Percentiles rank a stretch among this genome's conserved stretches.
These are phyloP conservation scores for Sebastes elongatus DNA, from an alignment of 2,797 vertebrate species.

Conservation along the genomic window DNA sequence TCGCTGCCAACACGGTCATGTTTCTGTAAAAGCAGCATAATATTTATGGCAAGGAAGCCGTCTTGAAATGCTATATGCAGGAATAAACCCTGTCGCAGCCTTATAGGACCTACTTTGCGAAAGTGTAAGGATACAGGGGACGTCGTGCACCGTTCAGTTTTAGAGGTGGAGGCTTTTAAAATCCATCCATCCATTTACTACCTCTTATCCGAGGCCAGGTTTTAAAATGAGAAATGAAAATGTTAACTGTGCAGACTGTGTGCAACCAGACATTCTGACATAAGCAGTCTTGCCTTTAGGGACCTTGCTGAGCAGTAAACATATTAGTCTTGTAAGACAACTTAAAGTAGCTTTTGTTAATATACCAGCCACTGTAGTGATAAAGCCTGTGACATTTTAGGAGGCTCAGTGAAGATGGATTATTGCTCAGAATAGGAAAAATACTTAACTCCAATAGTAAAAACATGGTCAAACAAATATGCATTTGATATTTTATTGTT, in stretches of 20 bases:
- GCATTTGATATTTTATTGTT: background rate
- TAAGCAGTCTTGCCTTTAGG: conserved; percentile 31
- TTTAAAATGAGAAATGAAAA: conserved; percentile 28
- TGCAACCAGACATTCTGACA: conserved; percentile 35
- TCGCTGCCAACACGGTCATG: background rate
- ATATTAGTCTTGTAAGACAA: conserved; percentile 57
- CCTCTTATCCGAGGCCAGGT: background rate
- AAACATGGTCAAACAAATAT: background rate
- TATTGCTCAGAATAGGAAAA: conserved; percentile 7
- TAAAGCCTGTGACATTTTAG: conserved; percentile 41
- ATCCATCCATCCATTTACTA: no score
- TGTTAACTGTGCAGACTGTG: conserved; percentile 21
- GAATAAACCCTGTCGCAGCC: background rate
- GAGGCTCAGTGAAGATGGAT: conserved; percentile 18
- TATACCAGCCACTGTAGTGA: conserved; percentile 17
- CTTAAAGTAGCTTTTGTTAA: conserved; percentile 49
- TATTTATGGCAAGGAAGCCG: background rate
- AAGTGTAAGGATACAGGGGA: background rate
- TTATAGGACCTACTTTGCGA: background rate
- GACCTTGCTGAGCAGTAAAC: conserved; percentile 52
- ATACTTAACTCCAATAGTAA: background rate
- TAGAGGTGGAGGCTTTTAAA: background rate
- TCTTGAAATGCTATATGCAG: background rate
- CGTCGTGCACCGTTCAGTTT: conserved; percentile 5
- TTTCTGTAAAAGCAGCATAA: background rate